Base-by-base conservation (phyloP, 2,113 vertebrate species). In the Tor tambroides region DNA sequence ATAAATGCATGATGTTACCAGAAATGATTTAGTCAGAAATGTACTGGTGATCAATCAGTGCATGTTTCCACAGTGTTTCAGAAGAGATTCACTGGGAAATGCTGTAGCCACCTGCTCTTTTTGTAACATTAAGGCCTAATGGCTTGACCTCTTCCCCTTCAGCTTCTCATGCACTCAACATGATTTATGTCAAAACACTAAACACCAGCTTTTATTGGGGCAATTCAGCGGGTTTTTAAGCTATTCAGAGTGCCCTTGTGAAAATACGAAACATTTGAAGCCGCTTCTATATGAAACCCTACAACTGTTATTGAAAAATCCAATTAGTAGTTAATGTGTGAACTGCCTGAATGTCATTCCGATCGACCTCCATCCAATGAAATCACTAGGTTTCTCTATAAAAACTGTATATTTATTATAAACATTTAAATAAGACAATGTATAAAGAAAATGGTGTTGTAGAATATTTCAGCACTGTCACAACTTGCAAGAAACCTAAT, bases 141-240 rank as follows among this genome's bases (percentile, higher is more conserved):
- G 54, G 4, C 11, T 59, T 61, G 32, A 80, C 23, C 56, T 61
- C 17, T 15, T 41, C 19, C 35, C 56, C 54, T 80, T 41, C 0
- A 21, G 35, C 51, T 56, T 80, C 30, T 79, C 77, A 21, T n/a
- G 28, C 49, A 35, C 46, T 54, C 76, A 78, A 32, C 76, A 4
- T 32, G 77, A 80, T 80, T 80, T 59, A 59, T 38, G 77, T 14
- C 51, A 59, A 23, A 10, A 23, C 77, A 56, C 30, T 75, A 75
- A 75, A 75, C 72, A 75, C 38, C 41, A 43, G 72, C 35, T 46
- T 56, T 56, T 80, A 80, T 59, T 56, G 30, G 30, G 30, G 28
- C 51, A 80, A 79, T 79, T 59, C 0, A 75, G 38, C 14, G 12
- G 23, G 11, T 75, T 75, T 75, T 79, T 2, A 79, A 59, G 77